Percentiles rank a stretch among this genome's conserved stretches.
Conservation (phyloP, 2,888 invertebrate species). For the Drosophila engyochracea region DNA sequence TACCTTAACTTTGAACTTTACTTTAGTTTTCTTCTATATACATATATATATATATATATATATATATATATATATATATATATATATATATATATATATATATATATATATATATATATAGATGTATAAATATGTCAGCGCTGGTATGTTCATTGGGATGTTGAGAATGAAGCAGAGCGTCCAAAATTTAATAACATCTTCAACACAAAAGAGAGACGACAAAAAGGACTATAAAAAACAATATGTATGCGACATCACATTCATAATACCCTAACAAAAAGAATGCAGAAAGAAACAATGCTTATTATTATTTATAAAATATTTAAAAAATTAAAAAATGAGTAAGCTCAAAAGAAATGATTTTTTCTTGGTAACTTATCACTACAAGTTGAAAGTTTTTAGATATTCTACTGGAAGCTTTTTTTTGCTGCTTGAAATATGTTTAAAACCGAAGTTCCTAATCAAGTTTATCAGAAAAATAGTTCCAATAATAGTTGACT, state of each 20-base stretch:
- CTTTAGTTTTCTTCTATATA: constrained; percentile 27
- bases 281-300: background rate
- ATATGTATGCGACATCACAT: constrained; percentile 1
- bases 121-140: constrained; percentile 10
- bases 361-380: background rate
- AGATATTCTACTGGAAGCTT: background rate
- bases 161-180: constrained; percentile 25
- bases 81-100: constrained; percentile 12
- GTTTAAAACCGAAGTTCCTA: background rate
- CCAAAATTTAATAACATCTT: constrained; percentile 74
- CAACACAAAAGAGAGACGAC: constrained; percentile 50
- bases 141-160: background rate
- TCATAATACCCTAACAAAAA: constrained; percentile 22
- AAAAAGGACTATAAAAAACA: constrained; percentile 43
- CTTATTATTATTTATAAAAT: background rate
- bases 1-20: constrained; percentile 42
- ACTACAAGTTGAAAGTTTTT: background rate
- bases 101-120: constrained; percentile 7
- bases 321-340: background rate
- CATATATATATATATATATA: constrained; percentile 10
- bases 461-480: background rate
- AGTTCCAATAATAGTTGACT: background rate
- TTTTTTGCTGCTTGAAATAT: background rate
- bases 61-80: constrained; percentile 11
- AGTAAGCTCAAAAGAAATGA: background rate